Base-by-base conservation (phyloP, 1,140 invertebrate genomes). In the Zaprionus capensis region DNA sequence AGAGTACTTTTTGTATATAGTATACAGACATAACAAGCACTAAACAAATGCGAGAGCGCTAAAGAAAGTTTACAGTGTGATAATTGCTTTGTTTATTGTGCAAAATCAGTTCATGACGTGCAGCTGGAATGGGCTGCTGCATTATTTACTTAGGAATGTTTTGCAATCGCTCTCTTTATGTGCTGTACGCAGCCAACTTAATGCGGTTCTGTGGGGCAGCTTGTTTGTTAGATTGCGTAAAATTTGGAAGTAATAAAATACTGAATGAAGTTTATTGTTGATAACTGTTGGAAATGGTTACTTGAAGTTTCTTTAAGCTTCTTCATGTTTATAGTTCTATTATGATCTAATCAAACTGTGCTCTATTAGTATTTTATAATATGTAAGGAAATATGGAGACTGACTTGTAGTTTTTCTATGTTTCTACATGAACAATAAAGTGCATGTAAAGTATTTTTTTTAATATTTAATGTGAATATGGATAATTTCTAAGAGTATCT, bases 21-120 rank as follows among this genome's bases (percentile, higher is more conserved):
- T 46, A 15, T 17, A 17, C 11, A 26, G 6, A 31, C 28, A 51
- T 51, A 51, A 3, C 46, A 51, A 22, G 46, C 5, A 24, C 20
- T 14, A 7, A 11, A 5, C 46, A 46, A 46, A 46, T 22, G 46
- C 46, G 46, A 51, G 46, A 51, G 20, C 4, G 46, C 20, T 20
- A 24, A 51, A 51, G 46, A 24, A 51, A 51, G 46, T 51, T 51
- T 51, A 51, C 46, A 51, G 46, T 24, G 46, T 24, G 46, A 51
- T 51, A 51, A 51, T 51, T 51, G 12, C 46, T 51, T 51, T 51
- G 46, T 51, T 51, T 51, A 51, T 51, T 51, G 46, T 51, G 46
- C 46, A 24, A 51, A 51, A 51, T 51, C 46, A 51, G 46, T 51
- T 51, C 20, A 51, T 22, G 20, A 24, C 12, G 46, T 24, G 9